phyloP scores from a whole-genome alignment of 1,140 invertebrate species.

The Drosophila sucinea region DNA sequence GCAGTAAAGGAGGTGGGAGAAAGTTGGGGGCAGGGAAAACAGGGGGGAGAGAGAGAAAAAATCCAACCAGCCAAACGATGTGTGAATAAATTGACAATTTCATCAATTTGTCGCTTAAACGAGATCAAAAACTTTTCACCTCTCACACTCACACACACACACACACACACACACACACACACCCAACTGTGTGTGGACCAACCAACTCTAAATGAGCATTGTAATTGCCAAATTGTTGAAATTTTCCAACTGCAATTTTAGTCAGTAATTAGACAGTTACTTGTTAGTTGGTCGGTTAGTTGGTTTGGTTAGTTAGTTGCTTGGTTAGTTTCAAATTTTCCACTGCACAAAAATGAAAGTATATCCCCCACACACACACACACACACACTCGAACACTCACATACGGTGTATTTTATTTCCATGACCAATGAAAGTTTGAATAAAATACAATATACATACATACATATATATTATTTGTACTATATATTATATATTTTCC shows the following conservation, averaged over 20 bases:
- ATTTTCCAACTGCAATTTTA: constrained; percentile 11
- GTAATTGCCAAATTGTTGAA: constrained; percentile 14
- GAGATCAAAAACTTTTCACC: constrained; percentile 54
- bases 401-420: neutral
- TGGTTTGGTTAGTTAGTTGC: constrained; percentile 13
- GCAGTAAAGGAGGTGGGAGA: neutral
- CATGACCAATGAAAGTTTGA: no score
- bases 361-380: neutral
- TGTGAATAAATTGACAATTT: constrained; percentile 77
- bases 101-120: constrained; percentile 64
- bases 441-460: no score
- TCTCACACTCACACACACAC: constrained; percentile 1
- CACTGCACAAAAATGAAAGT: neutral
- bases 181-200: no score
- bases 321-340: constrained; percentile 6
- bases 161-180: neutral
- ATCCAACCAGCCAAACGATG: constrained; percentile 50
- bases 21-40: neutral
- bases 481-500: no score
- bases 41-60: constrained; percentile 24
- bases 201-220: constrained; percentile 5
- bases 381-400: no score
- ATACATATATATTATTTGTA: no score
- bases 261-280: constrained; percentile 12
- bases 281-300: constrained; percentile 6